A percentile compares a stretch with the other conserved stretches of the same genome.
Conservation (phyloP, 2,888 invertebrate species). For the Rotaria sp. region DNA sequence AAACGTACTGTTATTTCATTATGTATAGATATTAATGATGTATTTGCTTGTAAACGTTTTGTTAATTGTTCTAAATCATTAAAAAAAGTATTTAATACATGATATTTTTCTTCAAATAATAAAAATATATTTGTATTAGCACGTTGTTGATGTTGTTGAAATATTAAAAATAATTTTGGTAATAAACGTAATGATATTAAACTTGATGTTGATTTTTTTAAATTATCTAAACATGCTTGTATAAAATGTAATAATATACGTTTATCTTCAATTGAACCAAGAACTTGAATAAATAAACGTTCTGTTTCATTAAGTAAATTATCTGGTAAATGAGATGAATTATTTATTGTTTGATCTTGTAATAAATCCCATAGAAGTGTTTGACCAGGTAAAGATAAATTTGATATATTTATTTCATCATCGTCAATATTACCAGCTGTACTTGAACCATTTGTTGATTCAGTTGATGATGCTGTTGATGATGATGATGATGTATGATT, state of each 20-base stretch:
- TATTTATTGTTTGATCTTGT: slow-evolving; percentile 63
- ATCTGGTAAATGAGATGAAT: slow-evolving; percentile 41
- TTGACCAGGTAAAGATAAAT: slow-evolving; percentile 79
- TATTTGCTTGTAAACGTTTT: background rate
- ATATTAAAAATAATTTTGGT: slow-evolving; percentile 81
- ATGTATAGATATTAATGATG: background rate
- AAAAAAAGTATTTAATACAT: slow-evolving; percentile 32
- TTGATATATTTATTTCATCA: slow-evolving; percentile 51
- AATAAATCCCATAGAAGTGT: slow-evolving; percentile 86
- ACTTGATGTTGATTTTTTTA: slow-evolving; percentile 72
- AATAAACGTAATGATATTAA: slow-evolving; percentile 77
- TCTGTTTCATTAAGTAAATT: background rate
- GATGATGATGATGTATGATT: background rate
- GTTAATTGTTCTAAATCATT: slow-evolving; percentile 23
- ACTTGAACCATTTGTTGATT: background rate
- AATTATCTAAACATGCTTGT: slow-evolving; percentile 81
- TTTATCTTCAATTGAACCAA: slow-evolving; percentile 67
- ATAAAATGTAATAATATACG: slow-evolving; percentile 85
- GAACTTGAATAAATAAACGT: slow-evolving; percentile 1
- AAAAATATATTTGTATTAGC: slow-evolving; percentile 19
- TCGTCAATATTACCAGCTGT: slow-evolving; percentile 42
- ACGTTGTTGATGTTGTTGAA: slow-evolving; percentile 56
- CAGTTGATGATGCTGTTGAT: background rate
- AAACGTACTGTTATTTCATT: slow-evolving; percentile 76
- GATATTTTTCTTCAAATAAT: slow-evolving; percentile 32